Evolutionary conservation across 2,113 vertebrate species (phyloP).

Genomic region (Psettodes erumei): DNA sequence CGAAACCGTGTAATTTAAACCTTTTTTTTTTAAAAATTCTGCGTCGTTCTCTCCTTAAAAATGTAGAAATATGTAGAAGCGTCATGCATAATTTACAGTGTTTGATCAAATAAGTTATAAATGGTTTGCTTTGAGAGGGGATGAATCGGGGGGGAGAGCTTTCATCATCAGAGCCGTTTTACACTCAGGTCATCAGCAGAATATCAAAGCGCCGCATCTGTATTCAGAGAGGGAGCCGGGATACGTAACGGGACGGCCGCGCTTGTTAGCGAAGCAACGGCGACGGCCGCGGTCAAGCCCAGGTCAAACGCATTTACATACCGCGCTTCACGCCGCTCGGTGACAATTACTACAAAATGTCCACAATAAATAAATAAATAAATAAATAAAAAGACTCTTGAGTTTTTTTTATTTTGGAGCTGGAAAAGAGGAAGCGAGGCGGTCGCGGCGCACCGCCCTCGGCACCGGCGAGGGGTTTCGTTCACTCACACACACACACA

Average conservation of each 20-base stretch:
- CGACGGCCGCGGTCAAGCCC: slow-evolving; percentile 18
- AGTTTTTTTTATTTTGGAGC: no score
- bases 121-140: slow-evolving; percentile 34
- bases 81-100: slow-evolving; percentile 41
- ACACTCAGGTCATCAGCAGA: slow-evolving; percentile 26
- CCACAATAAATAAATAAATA: no score
- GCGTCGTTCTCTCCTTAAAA: neutral
- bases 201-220: slow-evolving; percentile 48
- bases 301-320: slow-evolving; percentile 32
- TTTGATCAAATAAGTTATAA: slow-evolving; percentile 46
- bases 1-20: neutral
- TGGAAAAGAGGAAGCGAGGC: no score
- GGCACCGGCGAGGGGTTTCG: no score
- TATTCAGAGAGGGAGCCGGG: slow-evolving; percentile 9
- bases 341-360: neutral
- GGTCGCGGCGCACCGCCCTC: no score
- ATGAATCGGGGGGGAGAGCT: slow-evolving; percentile 40
- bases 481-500: no score
- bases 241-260: neutral
- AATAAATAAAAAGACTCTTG: no score
- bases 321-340: slow-evolving; percentile 1
- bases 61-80: slow-evolving; percentile 20
- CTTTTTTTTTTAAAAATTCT: neutral
- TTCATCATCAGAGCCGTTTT: slow-evolving; percentile 38
- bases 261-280: slow-evolving; percentile 16